These are phyloP conservation scores for Ctenoplectra terminalis DNA, from an alignment of 1,140 invertebrate species.

Conservation along the genomic window DNA sequence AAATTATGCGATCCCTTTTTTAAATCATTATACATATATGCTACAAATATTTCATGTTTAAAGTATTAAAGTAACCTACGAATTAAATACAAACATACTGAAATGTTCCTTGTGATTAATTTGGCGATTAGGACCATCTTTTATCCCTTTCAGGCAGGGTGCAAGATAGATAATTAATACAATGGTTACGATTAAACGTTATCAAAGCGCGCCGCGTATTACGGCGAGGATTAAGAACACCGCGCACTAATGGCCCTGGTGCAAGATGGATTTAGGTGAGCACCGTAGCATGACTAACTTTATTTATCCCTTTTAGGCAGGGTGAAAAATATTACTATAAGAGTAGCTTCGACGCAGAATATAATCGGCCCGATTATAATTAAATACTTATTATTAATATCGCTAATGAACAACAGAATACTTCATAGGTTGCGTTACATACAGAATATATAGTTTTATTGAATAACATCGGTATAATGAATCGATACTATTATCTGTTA, in stretches of 20 bases:
- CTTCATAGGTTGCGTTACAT: background rate
- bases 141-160: slow-evolving; percentile 76
- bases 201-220: slow-evolving; percentile 57
- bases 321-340: slow-evolving; percentile 68
- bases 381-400: slow-evolving; percentile 27
- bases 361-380: slow-evolving; percentile 67
- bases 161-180: slow-evolving; percentile 61
- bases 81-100: background rate
- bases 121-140: slow-evolving; percentile 57
- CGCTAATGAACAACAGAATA: background rate
- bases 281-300: slow-evolving; percentile 73
- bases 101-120: slow-evolving; percentile 15
- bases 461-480: too few relatives aligned
- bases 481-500: too few relatives aligned
- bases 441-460: background rate
- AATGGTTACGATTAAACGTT: slow-evolving; percentile 70
- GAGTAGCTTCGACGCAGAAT: slow-evolving; percentile 63
- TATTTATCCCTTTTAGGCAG: slow-evolving; percentile 73
- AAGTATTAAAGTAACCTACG: background rate
- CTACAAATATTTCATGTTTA: background rate
- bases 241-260: slow-evolving; percentile 64
- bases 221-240: slow-evolving; percentile 17
- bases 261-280: slow-evolving; percentile 67
- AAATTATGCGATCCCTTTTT: too few relatives aligned
- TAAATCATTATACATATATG: too few relatives aligned